Percentiles rank a stretch among this genome's conserved stretches.
Conservation (phyloP, 2,888 invertebrate species). For the Drosophila subsilvestris region DNA sequence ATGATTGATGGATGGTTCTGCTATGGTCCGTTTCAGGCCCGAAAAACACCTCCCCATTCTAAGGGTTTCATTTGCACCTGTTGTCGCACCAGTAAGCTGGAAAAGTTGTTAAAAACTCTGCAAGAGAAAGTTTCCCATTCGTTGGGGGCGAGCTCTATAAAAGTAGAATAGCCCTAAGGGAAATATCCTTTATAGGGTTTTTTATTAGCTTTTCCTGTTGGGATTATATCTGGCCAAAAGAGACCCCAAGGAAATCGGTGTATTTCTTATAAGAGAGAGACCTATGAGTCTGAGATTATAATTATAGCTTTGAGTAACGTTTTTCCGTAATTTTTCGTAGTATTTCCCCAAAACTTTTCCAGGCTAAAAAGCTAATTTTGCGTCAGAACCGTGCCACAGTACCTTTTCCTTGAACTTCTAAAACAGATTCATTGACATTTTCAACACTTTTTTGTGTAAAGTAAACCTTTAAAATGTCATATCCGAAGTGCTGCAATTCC, state of each 20-base stretch:
- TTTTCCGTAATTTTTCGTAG: too few relatives aligned
- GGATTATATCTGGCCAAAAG: constrained; percentile 10
- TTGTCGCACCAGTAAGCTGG: constrained; percentile 45
- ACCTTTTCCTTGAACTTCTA: not conserved
- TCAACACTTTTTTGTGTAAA: not conserved
- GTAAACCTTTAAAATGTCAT: too few relatives aligned
- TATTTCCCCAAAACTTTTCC: too few relatives aligned
- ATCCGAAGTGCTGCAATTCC: not conserved
- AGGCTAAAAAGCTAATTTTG: too few relatives aligned
- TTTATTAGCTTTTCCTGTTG: constrained; percentile 36
- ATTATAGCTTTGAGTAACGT: not conserved
- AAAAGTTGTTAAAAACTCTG: constrained; percentile 42
- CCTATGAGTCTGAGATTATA: not conserved
- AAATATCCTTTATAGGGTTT: constrained; percentile 33
- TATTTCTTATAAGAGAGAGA: constrained; percentile 1
- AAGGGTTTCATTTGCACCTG: constrained; percentile 53
- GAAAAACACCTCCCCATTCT: constrained; percentile 8
- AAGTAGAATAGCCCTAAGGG: constrained; percentile 31
- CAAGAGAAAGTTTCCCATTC: not conserved
- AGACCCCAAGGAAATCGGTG: constrained; percentile 26
- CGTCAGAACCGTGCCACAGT: too few relatives aligned
- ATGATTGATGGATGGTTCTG: constrained; percentile 65
- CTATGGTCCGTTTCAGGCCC: constrained; percentile 20
- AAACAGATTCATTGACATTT: not conserved
- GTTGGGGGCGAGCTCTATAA: constrained; percentile 26